Percentiles rank a stretch among this genome's conserved stretches.
phyloP scores from a whole-genome alignment of 2,888 invertebrate genomes.

The Lasius platythorax region DNA sequence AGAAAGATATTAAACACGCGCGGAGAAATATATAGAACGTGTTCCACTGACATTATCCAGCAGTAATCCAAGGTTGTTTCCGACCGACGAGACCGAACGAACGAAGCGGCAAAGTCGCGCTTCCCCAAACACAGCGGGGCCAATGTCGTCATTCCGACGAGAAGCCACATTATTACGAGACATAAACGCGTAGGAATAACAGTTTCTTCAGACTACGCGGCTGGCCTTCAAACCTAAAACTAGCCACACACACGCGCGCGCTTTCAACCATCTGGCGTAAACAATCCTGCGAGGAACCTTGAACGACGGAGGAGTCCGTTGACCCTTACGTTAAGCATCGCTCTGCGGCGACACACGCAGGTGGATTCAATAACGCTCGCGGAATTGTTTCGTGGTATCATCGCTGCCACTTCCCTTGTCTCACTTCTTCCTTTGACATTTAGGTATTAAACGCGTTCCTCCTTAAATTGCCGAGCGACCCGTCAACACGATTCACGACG shows the following conservation, averaged over 20 bases:
- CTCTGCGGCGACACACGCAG: constrained; percentile 46
- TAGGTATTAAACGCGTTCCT: constrained; percentile 34
- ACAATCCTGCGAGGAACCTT: constrained; percentile 49
- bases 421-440: constrained; percentile 58
- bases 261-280: constrained; percentile 44
- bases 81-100: neutral
- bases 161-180: constrained; percentile 31
- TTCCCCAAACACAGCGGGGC: constrained; percentile 23
- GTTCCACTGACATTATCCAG: constrained; percentile 36
- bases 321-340: constrained; percentile 48
- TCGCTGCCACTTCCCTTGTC: constrained; percentile 55
- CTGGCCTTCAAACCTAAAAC: constrained; percentile 47
- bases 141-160: constrained; percentile 8
- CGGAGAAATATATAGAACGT: neutral
- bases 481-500: constrained; percentile 55
- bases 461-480: constrained; percentile 37
- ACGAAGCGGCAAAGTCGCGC: neutral
- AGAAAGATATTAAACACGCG: neutral
- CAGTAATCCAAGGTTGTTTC: constrained; percentile 24
- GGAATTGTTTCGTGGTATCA: constrained; percentile 40
- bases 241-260: constrained; percentile 17
- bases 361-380: constrained; percentile 57
- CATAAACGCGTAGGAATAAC: constrained; percentile 33
- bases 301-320: constrained; percentile 51
- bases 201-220: constrained; percentile 31